phyloP scores from a whole-genome alignment of 2,113 vertebrate genomes.

The Tupaia tana region DNA sequence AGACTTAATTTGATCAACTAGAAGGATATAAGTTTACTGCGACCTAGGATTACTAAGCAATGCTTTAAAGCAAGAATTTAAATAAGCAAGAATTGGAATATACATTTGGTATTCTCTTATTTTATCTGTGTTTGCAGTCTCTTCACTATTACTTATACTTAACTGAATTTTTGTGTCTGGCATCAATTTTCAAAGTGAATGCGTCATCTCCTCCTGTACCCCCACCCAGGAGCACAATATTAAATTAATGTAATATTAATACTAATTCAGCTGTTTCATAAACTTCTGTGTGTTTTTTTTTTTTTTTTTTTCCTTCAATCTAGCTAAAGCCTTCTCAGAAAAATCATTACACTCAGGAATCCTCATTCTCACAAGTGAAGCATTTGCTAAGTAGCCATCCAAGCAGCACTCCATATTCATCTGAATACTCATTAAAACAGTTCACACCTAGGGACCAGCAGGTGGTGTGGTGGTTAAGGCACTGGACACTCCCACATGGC shows the following conservation, averaged over 20 bases:
- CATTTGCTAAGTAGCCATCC: neutral
- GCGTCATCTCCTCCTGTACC: neutral
- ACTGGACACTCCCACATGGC: no score
- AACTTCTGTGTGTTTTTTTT: neutral
- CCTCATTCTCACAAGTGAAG: neutral
- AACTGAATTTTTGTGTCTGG: neutral
- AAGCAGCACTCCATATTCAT: neutral
- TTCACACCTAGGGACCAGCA: neutral
- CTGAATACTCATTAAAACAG: neutral
- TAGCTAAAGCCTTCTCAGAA: neutral
- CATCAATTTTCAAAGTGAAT: neutral
- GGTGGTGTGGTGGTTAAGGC: no score
- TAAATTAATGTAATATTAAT: neutral
- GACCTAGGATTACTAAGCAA: neutral
- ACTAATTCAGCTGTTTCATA: neutral
- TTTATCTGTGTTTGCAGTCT: neutral
- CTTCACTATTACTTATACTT: neutral
- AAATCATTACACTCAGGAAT: neutral
- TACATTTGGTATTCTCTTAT: conserved; percentile 36
- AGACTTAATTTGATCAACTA: conserved; percentile 46
- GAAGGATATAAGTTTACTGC: conserved; percentile 2
- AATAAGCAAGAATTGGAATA: conserved; percentile 23
- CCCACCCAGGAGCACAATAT: neutral
- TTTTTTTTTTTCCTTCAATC: neutral
- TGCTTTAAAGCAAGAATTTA: conserved; percentile 59